A percentile compares a stretch with the other conserved stretches of the same genome.
Conservation (phyloP, 1,140 invertebrate genomes). For the Oreohelix idahoensis region DNA sequence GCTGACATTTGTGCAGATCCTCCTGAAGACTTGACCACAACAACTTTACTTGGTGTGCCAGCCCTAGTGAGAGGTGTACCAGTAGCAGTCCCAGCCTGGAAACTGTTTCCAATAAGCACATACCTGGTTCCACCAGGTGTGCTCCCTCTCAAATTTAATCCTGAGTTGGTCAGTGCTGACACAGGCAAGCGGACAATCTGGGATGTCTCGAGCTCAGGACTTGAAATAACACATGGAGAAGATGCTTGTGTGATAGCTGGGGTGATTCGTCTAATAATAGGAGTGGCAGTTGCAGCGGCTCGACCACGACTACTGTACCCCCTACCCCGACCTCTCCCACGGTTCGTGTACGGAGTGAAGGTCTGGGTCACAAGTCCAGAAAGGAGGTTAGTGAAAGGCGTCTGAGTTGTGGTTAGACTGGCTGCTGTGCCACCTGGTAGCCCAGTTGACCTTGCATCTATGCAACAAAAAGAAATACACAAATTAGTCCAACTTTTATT, state of each 20-base stretch:
- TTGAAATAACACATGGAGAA: background rate
- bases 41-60: slow-evolving; percentile 22
- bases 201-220: background rate
- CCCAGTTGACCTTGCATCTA: background rate
- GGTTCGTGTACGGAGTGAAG: background rate
- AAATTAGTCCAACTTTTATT: too few species aligned
- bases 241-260: background rate
- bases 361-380: background rate
- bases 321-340: slow-evolving; percentile 21
- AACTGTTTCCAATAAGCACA: slow-evolving; percentile 9
- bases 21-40: slow-evolving; percentile 21
- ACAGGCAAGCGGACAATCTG: slow-evolving; percentile 18
- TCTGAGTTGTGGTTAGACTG: background rate
- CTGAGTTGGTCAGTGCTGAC: background rate
- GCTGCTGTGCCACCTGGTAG: background rate
- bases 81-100: background rate
- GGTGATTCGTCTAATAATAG: background rate
- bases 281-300: background rate
- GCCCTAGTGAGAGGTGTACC: background rate
- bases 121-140: background rate
- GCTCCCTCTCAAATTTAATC: background rate
- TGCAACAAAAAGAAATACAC: too few species aligned
- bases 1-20: slow-evolving; percentile 2
- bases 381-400: background rate
- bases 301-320: slow-evolving; percentile 2